Evolutionary conservation across 2,113 vertebrate species (phyloP).

Genomic region (Acrocephalus kingi): DNA sequence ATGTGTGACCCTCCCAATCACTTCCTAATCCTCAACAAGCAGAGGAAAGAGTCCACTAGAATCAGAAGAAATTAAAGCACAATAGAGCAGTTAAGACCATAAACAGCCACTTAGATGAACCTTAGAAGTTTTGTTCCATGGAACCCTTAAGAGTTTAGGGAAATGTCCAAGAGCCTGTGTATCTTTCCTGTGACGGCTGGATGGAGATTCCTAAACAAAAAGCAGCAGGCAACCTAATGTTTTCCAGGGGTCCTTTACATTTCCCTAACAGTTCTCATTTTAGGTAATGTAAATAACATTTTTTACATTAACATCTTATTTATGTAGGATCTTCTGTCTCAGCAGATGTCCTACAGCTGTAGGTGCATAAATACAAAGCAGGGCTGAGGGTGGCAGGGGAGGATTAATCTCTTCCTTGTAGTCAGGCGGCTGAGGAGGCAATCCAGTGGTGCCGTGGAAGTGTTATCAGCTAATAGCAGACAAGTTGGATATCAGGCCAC

Average conservation of each 20-base stretch:
- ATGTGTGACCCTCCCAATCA: neutral
- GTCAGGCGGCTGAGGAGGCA: neutral
- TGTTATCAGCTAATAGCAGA: neutral
- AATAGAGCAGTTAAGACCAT: neutral
- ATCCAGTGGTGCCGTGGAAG: neutral
- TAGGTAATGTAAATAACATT: conserved; percentile 58
- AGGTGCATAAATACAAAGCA: conserved; percentile 13
- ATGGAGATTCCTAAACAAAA: conserved; percentile 41
- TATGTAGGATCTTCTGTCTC: conserved; percentile 42
- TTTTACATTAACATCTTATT: conserved; percentile 61
- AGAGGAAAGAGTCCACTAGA: neutral
- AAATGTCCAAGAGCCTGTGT: conserved; percentile 38
- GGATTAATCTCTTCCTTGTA: neutral
- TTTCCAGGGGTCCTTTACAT: neutral
- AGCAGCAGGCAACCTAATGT: conserved; percentile 24
- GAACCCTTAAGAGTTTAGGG: neutral
- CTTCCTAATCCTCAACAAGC: neutral
- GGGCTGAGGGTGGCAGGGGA: neutral
- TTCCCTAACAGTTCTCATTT: conserved; percentile 34
- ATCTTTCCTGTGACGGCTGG: conserved; percentile 20
- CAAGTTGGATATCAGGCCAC: rapidly evolving
- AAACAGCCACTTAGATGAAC: neutral
- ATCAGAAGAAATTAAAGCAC: neutral
- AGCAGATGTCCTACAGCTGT: conserved; percentile 56
- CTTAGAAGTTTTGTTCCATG: neutral